These are phyloP conservation scores for Acridotheres tristis DNA, from an alignment of 2,797 vertebrate species.

Conservation along the genomic window DNA sequence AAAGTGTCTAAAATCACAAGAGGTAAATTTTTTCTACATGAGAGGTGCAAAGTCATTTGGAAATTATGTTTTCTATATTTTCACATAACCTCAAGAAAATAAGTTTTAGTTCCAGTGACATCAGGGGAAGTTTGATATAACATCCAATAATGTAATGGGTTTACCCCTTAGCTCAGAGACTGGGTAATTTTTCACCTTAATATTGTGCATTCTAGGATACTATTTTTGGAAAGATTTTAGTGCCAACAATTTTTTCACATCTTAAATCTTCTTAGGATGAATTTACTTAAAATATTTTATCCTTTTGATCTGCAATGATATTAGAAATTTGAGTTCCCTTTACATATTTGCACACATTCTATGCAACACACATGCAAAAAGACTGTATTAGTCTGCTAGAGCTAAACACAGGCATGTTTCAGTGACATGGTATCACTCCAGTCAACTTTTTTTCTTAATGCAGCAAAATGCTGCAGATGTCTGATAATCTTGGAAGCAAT, in stretches of 20 bases:
- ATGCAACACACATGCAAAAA: background rate
- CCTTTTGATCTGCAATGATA: background rate
- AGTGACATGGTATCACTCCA: background rate
- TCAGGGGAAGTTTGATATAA: background rate
- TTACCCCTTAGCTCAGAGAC: background rate
- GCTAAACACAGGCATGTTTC: background rate
- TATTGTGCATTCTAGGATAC: background rate
- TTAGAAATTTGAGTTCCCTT: background rate
- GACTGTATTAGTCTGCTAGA: background rate
- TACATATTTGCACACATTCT: background rate
- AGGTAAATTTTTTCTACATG: background rate
- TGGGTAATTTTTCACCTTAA: background rate
- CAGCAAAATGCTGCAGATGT: background rate
- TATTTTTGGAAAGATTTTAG: background rate
- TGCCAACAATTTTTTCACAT: background rate
- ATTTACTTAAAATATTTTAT: background rate
- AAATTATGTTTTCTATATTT: background rate
- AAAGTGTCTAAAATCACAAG: background rate
- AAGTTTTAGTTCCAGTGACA: background rate
- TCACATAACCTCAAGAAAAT: background rate
- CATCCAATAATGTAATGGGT: background rate
- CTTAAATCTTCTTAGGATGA: conserved; percentile 7
- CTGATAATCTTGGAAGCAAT: background rate
- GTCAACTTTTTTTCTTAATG: background rate
- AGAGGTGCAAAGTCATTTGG: conserved; percentile 55